Base-by-base conservation (phyloP, 2,888 invertebrate genomes). In the Harpalus rubripes region DNA sequence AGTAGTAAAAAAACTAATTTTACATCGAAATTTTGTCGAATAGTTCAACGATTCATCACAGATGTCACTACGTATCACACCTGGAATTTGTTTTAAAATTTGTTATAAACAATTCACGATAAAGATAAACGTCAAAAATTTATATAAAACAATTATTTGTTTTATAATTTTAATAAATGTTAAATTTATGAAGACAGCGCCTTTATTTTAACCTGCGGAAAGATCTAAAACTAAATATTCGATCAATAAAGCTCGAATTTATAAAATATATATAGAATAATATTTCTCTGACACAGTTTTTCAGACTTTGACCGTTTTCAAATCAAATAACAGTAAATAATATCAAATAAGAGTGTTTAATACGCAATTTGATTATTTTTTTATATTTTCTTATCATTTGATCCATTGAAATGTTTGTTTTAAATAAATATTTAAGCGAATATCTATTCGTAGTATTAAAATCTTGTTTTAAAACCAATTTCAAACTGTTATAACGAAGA, bases 161-260 rank as follows among this genome's bases (percentile, higher is more conserved):
- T 52, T 52, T 8, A 52, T 52, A 52, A 52, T 52, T 52, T 52
- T 52, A 2, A 52, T 52, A 52, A 52, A 52, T 52, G 10, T 32
- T 32, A 32, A 32, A 32, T 32, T 32, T 32, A 32, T 32, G 3
- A 15, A 1, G 0, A 3, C 59, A 59, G 59, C 59, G 59, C 59
- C 59, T 59, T 16, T 18, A 59, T 4, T n/a, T 59, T 18, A 18
- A 1, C 59, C 59, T 59, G 74, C 74, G 44, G 74, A 26, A 78
- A 6, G 26, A 59, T 32, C 5, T 8, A 44, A 16, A 80, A 80
- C 80, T 80, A 80, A 61, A 63, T 41, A 16, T 41, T 16, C 63
- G 63, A 80, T 80, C 80, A 80, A 80, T 80, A 80, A 52, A 61
- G 80, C 80, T 15, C 32, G 32, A 32, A 32, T 32, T 32, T 16